These are phyloP conservation scores for Oenanthe melanoleuca DNA, from an alignment of 2,113 vertebrate species.

Conservation along the genomic window DNA sequence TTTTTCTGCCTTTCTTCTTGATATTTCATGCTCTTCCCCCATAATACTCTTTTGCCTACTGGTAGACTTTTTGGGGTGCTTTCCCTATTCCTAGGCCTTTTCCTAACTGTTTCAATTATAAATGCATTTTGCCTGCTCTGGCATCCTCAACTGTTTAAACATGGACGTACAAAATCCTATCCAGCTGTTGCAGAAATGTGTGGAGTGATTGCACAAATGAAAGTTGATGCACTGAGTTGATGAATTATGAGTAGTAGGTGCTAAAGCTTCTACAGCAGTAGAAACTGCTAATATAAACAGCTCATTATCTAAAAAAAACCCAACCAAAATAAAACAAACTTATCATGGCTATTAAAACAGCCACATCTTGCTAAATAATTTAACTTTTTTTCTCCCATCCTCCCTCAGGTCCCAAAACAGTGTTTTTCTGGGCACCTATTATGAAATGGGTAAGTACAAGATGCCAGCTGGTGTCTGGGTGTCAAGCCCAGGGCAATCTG, in stretches of 20 bases:
- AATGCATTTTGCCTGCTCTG: not conserved
- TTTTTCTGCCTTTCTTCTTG: not conserved
- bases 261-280: not conserved
- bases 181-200: not conserved
- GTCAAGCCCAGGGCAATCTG: not conserved
- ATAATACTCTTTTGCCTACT: not conserved
- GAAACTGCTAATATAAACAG: not conserved
- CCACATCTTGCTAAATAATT: not conserved
- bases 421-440: slow-evolving; percentile 98
- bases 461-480: not conserved
- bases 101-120: not conserved
- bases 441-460: slow-evolving; percentile 94
- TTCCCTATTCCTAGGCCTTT: not conserved
- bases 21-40: not conserved
- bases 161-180: not conserved
- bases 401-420: slow-evolving; percentile 91
- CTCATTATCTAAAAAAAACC: not conserved
- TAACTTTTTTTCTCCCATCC: not conserved
- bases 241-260: not conserved
- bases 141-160: not conserved
- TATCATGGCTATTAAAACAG: not conserved
- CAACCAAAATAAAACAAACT: not conserved
- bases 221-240: not conserved
- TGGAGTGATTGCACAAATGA: not conserved
- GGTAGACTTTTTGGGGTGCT: not conserved